A percentile compares a stretch with the other conserved stretches of the same genome.
Evolutionary conservation across 2,888 invertebrate species (phyloP).

Genomic region (Heliothis peltigera): DNA sequence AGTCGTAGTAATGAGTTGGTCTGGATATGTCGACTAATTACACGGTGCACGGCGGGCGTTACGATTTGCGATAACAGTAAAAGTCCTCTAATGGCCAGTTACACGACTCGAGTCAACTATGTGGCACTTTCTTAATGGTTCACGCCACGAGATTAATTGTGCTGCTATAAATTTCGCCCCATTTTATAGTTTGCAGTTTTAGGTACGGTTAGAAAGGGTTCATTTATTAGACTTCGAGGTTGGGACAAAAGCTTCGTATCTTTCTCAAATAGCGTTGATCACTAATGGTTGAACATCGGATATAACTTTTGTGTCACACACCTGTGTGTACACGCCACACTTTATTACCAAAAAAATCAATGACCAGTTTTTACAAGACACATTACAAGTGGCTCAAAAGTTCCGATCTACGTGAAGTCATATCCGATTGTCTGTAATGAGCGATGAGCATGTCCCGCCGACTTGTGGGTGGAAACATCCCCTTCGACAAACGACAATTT

Average conservation of each 20-base stretch:
- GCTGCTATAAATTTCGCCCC: constrained; percentile 67
- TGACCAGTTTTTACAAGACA: constrained; percentile 65
- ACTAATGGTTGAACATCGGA: background rate
- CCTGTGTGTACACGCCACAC: constrained; percentile 79
- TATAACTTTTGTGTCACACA: constrained; percentile 65
- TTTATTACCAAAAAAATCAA: constrained; percentile 64
- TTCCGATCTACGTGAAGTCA: constrained; percentile 82
- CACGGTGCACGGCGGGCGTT: constrained; percentile 78
- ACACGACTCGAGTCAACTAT: constrained; percentile 82
- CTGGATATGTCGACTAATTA: constrained; percentile 83
- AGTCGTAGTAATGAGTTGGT: constrained; percentile 66
- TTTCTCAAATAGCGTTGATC: background rate
- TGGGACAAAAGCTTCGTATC: background rate
- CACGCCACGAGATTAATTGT: constrained; percentile 73
- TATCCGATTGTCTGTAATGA: constrained; percentile 88
- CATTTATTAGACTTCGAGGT: constrained; percentile 48
- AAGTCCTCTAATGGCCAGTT: constrained; percentile 81
- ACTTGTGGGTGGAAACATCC: constrained; percentile 90
- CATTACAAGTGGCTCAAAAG: constrained; percentile 82
- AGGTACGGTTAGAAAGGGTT: constrained; percentile 63
- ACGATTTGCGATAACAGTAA: constrained; percentile 88
- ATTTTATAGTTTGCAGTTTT: constrained; percentile 62
- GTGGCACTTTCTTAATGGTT: constrained; percentile 81
- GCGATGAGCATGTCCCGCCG: constrained; percentile 81
- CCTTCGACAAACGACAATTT: constrained; percentile 78